A percentile compares a stretch with the other conserved stretches of the same genome.
These are phyloP conservation scores for Standfussiana lucernea DNA, from an alignment of 2,888 invertebrate species.

Conservation along the genomic window DNA sequence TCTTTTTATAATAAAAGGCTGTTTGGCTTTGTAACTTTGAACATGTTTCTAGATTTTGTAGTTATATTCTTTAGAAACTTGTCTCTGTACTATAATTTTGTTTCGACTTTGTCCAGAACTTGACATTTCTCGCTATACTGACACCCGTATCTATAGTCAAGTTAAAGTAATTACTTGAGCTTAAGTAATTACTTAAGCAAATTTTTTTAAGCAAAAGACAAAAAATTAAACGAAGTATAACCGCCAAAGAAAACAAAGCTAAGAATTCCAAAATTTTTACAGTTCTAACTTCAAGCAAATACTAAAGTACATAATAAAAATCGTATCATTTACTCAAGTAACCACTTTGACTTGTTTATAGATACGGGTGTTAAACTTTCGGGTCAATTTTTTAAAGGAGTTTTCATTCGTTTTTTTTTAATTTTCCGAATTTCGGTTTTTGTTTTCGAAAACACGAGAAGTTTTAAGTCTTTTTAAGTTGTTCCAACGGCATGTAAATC, in stretches of 20 bases:
- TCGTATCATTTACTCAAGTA: no score
- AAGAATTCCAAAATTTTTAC: no score
- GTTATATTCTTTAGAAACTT: neutral
- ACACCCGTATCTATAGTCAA: no score
- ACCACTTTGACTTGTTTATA: no score
- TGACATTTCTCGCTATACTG: neutral
- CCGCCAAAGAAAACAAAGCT: no score
- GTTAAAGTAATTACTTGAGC: no score
- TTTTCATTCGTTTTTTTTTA: neutral
- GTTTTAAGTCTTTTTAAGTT: neutral
- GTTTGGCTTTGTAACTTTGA: conserved; percentile 7
- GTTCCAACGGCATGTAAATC: neutral
- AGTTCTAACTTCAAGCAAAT: no score
- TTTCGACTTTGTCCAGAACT: neutral
- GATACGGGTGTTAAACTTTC: no score
- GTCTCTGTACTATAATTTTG: neutral
- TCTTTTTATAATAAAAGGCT: conserved; percentile 3
- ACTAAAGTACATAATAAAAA: no score
- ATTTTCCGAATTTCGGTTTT: neutral
- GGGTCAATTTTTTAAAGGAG: neutral
- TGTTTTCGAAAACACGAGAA: neutral
- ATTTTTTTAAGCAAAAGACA: no score
- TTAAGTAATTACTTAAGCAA: no score
- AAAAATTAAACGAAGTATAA: no score
- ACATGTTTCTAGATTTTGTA: neutral